Base-by-base conservation (phyloP, 2,888 invertebrate genomes). In the Strigamia maritima region DNA sequence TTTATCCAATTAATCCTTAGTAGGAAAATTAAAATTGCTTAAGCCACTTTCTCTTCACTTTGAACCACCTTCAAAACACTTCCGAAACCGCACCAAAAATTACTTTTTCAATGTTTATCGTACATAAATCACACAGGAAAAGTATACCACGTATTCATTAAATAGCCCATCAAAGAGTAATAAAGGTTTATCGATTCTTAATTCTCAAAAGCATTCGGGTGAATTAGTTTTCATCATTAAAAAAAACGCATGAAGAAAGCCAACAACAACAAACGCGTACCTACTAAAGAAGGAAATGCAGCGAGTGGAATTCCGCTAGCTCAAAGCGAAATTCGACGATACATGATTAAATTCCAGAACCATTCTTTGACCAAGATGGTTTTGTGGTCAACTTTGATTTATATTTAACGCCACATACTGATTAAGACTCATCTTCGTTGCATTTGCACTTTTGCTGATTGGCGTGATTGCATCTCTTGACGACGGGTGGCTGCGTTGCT, bases 341-440 rank as follows among this genome's bases (percentile, higher is more conserved):
- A 2, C 28, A 14, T 24, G 26, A 28, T 26, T 28, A 70, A 70
- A 70, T 70, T 70, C 28, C 70, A 70, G 12, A n/a, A 28, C 0
- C 14, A 28, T 70, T 70, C 28, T 7, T 70, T 24, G n/a, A 3
- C 70, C 24, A 28, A 70, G 24, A 2, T 28, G 70, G 70, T 70
- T 26, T 16, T 14, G 70, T 26, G 70, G 28, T 70, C 70, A 70
- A 70, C 70, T 28, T 70, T 70, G 70, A 70, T 70, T 70, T 70
- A 70, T 70, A 70, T 70, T 60, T 70, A 70, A 70, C 70, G 70
- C 28, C 7, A 70, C 26, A 70, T 26, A 2, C 4, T 70, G 70
- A 70, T 70, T 70, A 70, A 70, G 70, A 70, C 26, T 70, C 28
- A 70, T 65, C 65, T 26, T 65, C 26, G 65, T 65, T 65, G 65